Percentiles rank a stretch among this genome's conserved stretches.
Conservation (phyloP, 2,113 vertebrate genomes). For the Numenius arquata region DNA sequence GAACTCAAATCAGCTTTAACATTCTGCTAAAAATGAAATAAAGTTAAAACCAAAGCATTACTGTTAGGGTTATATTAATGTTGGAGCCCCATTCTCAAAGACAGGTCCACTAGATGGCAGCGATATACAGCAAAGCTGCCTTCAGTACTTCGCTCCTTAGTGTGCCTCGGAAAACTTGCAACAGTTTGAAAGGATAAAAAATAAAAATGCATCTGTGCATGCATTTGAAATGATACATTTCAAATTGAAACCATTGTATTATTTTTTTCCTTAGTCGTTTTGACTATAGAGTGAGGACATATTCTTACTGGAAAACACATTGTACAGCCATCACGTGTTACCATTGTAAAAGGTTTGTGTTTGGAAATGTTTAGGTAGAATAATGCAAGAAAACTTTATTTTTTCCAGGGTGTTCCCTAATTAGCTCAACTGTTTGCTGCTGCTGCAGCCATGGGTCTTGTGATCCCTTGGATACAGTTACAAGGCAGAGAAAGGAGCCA, state of each 20-base stretch:
- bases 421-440: neutral
- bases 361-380: neutral
- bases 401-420: neutral
- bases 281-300: neutral
- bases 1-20: neutral
- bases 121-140: slow-evolving; percentile 39
- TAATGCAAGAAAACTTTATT: neutral
- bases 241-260: neutral
- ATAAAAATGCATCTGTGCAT: neutral
- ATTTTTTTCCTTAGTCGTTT: neutral
- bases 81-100: neutral
- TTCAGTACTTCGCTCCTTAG: accelerated
- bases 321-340: neutral
- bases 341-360: neutral
- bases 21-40: neutral
- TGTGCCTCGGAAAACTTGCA: neutral
- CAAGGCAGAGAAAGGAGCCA: neutral
- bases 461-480: neutral
- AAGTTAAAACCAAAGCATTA: accelerated
- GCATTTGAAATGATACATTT: slow-evolving; percentile 1
- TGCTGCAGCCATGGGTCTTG: neutral
- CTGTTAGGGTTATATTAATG: accelerated
- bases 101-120: slow-evolving; percentile 73
- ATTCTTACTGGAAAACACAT: neutral
- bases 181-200: neutral